Evolutionary conservation across 2,888 invertebrate genomes (phyloP).

Genomic region (Leucoma salicis): DNA sequence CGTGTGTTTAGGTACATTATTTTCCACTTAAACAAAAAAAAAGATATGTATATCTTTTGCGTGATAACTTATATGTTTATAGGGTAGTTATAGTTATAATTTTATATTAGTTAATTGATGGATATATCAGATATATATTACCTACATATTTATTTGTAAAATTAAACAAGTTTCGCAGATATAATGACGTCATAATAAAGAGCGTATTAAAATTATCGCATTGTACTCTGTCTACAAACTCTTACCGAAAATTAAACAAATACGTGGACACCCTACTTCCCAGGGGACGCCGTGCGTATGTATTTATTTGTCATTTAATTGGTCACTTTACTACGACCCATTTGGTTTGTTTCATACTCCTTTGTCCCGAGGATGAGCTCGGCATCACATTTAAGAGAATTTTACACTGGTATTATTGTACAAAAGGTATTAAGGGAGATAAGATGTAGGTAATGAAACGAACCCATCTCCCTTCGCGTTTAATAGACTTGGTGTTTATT

Average conservation of each 20-base stretch:
- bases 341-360: constrained; percentile 26
- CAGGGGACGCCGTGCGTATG: constrained; percentile 21
- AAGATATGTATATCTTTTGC: too few species aligned
- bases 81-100: too few species aligned
- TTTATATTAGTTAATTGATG: too few species aligned
- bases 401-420: constrained; percentile 8
- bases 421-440: constrained; percentile 5
- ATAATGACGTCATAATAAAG: too few species aligned
- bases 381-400: constrained; percentile 10
- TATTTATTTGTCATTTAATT: constrained; percentile 47
- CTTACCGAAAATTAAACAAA: not conserved
- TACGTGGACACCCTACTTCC: constrained; percentile 6
- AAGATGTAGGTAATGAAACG: not conserved
- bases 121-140: too few species aligned
- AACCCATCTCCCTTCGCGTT: not conserved
- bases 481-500: not conserved
- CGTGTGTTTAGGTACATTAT: too few species aligned
- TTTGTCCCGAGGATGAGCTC: constrained; percentile 7
- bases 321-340: constrained; percentile 34
- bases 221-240: not conserved
- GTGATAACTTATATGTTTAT: too few species aligned
- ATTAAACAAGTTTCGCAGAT: too few species aligned
- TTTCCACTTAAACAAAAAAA: too few species aligned
- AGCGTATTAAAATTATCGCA: too few species aligned
- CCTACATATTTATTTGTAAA: too few species aligned